Evolutionary conservation across 1,140 invertebrate genomes (phyloP), one percentile per base, ranked within the genome.

Genomic region (Mamestra configurata): DNA sequence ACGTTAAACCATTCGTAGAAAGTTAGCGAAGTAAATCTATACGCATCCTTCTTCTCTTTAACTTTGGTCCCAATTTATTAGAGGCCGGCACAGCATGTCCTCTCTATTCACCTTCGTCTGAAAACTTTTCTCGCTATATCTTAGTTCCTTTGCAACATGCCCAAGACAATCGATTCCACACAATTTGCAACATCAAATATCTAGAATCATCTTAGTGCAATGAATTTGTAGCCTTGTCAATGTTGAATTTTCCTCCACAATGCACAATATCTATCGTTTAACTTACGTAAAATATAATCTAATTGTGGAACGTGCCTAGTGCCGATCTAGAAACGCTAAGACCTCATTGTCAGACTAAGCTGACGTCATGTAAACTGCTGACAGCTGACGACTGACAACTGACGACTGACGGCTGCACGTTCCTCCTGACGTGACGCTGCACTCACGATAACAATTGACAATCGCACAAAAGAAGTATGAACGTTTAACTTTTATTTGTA

Each of bases 401-500:
- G n/a, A n/a, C 27, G 10, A 4, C 11, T 15, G 37, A 11, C 40
- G n/a, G n/a, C n/a, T 24, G 27, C 31, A 10, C 59, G 61, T 0
- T n/a, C 59, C 7, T 15, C 57, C 57, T 31, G 27, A 31, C 27
- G 31, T 24, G 18, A 15, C 35, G 40, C 37, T 15, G 4, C 18
- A 11, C 11, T 27, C 10, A 24, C 40, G 64, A 46, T 68, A 49
- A 68, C 64, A 68, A 68, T 49, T 49, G 37, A 68, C 64, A 27
- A 20, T 64, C 35, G 31, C n/a, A 20, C 31, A 20, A 31, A 37
- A 37, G n/a, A 8, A 24, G 22, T 20, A 53, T 18, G n/a, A 53
- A 53, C 10, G 51, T 46, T 20, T 22, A 55, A 1, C 0, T 53
- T 53, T 53, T 53, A 53, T 20, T 18, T 53, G 4, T 20, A 20